These are phyloP conservation scores for Micrastur ruficollis DNA, from an alignment of 2,797 vertebrate species.

Conservation along the genomic window DNA sequence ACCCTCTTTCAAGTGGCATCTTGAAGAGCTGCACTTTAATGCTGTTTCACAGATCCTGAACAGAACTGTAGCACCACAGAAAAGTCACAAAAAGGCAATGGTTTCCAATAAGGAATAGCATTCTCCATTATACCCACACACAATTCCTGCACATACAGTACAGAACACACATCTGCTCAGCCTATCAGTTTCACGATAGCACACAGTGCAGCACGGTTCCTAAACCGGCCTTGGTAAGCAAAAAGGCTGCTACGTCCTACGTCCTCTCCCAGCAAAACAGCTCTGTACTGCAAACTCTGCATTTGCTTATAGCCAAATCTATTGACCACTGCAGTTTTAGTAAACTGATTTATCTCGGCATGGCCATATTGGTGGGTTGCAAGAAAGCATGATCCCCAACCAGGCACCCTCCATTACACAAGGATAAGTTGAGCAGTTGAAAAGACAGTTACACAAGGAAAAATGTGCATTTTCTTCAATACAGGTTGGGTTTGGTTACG, in stretches of 20 bases:
- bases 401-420: not conserved
- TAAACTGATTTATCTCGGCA: not conserved
- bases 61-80: not conserved
- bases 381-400: not conserved
- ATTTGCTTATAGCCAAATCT: not conserved
- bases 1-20: not conserved
- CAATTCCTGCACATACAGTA: not conserved
- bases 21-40: not conserved
- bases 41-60: not conserved
- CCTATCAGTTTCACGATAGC: not conserved
- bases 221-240: conserved; percentile 8
- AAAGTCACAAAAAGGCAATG: not conserved
- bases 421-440: not conserved
- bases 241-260: not conserved
- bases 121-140: not conserved
- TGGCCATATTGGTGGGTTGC: accelerated
- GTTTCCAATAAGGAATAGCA: not conserved
- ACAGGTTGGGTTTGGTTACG: not conserved
- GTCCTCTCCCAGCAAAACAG: not conserved
- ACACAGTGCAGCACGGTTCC: not conserved
- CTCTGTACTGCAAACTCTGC: not conserved
- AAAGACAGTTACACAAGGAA: not conserved
- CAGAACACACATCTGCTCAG: not conserved
- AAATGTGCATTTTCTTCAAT: not conserved
- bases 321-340: not conserved